Base-by-base conservation (phyloP, 2,888 invertebrate genomes). In the Frankliniella intonsa region DNA sequence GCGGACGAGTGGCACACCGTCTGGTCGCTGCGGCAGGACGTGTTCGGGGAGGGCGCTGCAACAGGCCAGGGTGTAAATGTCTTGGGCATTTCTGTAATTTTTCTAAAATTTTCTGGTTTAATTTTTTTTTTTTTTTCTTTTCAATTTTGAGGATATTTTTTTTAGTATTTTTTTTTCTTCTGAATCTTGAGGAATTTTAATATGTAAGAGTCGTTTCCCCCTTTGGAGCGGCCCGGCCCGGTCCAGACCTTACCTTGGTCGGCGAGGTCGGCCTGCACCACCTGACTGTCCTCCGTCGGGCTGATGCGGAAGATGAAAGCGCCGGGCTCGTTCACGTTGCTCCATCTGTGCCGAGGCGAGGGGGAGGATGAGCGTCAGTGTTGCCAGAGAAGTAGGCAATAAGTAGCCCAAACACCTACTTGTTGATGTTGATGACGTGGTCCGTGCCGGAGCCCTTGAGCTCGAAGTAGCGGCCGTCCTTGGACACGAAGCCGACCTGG, bases 381-480 rank as follows among this genome's bases (percentile, higher is more conserved):
- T 38, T 2, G 5, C 11, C 50, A 19, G 19, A 69, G 9, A 62
- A n/a, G n/a, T n/a, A n/a, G n/a, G n/a, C n/a, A n/a, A n/a, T n/a
- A n/a, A n/a, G n/a, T n/a, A n/a, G n/a, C n/a, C 12, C n/a, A 19
- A 79, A 81, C 80, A 86, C 89, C 87, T 90, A 96, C 96, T 92
- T 93, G 88, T 93, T 92, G 84, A 96, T 90, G 87, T 94, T 93
- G 85, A 91, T 90, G 84, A 95, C 93, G 88, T 95, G 94, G 87
- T 96, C 95, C n/a, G 95, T 95, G 80, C 97, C 98, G 19, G 98
- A 98, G 82, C 96, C 96, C 83, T 94, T 93, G 27, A 98, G 89
- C 3, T 92, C 91, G 86, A 92, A 93, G 82, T 92, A 89, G 83
- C 94, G 91, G 76, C 95, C 95, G 87, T 96, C 95, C 84, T 94